These are phyloP conservation scores for Etheostoma cragini DNA, from an alignment of 2,113 vertebrate genomes.

Conservation along the genomic window DNA sequence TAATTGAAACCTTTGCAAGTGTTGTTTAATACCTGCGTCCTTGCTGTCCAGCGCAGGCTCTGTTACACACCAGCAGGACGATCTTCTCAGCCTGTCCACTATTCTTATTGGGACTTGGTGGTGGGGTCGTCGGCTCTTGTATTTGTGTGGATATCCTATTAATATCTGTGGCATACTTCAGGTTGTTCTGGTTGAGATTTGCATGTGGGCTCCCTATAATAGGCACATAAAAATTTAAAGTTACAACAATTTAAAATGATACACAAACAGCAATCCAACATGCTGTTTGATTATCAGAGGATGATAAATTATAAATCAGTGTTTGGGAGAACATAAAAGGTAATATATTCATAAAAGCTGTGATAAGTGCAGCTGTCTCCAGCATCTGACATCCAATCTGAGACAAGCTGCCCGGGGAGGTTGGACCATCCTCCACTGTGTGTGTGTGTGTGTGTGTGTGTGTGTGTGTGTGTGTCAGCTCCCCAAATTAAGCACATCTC, in stretches of 20 bases:
- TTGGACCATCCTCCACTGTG: slow-evolving; percentile 55
- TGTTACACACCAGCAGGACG: slow-evolving; percentile 94
- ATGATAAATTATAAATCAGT: slow-evolving; percentile 79
- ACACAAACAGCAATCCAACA: neutral
- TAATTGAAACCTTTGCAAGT: neutral
- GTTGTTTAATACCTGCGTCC: slow-evolving; percentile 88
- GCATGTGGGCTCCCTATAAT: slow-evolving; percentile 89
- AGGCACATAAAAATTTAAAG: neutral
- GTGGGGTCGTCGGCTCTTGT: slow-evolving; percentile 83
- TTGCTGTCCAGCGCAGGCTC: slow-evolving; percentile 95
- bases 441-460: too few relatives aligned
- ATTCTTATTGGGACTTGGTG: slow-evolving; percentile 84
- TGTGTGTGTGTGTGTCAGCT: neutral
- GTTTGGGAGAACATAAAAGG: slow-evolving; percentile 81
- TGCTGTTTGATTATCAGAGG: slow-evolving; percentile 65
- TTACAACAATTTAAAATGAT: neutral
- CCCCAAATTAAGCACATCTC: slow-evolving; percentile 6
- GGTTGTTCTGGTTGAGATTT: slow-evolving; percentile 96
- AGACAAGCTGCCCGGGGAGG: slow-evolving; percentile 73
- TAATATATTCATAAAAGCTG: slow-evolving; percentile 84
- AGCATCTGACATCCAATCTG: slow-evolving; percentile 79
- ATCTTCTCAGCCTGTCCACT: slow-evolving; percentile 87
- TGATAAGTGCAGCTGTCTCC: slow-evolving; percentile 85
- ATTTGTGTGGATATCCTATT: slow-evolving; percentile 84
- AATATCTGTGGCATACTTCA: slow-evolving; percentile 90